phyloP scores from a whole-genome alignment of 2,113 vertebrate genomes.

The Apistogramma diplotaenia region DNA sequence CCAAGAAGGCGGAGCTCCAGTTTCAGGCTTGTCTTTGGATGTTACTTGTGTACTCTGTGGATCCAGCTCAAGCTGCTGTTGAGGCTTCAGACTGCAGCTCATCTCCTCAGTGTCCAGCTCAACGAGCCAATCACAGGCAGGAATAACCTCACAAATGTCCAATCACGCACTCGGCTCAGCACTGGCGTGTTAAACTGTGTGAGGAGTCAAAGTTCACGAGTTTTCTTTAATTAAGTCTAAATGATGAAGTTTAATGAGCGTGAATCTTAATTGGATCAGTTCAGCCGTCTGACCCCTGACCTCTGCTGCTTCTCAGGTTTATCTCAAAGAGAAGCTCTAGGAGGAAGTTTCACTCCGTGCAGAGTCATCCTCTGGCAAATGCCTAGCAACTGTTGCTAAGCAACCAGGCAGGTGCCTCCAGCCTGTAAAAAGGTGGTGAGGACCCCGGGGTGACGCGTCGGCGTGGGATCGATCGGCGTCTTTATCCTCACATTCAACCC shows the following conservation, averaged over 20 bases:
- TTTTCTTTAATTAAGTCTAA: not conserved
- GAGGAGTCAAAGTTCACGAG: not conserved
- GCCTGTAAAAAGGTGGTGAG: not conserved
- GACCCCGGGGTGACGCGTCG: not conserved
- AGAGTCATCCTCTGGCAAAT: not conserved
- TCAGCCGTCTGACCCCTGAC: not conserved
- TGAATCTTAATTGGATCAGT: not conserved
- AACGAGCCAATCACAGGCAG: not conserved
- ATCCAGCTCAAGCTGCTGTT: rapidly evolving
- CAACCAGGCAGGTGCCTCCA: conserved; percentile 13
- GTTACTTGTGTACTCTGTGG: too few species aligned
- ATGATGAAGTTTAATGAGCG: not conserved
- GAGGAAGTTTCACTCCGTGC: not conserved
- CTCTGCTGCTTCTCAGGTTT: not conserved
- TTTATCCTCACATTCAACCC: not conserved
- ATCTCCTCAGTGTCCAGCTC: not conserved
- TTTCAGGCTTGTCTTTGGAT: too few species aligned
- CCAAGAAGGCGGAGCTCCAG: too few species aligned
- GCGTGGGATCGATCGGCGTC: not conserved
- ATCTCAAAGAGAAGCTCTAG: not conserved
- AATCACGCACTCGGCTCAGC: not conserved
- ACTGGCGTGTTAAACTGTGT: not conserved
- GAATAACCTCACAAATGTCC: not conserved
- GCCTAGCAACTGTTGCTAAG: conserved; percentile 51
- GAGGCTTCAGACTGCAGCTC: not conserved